Base-by-base conservation (phyloP, 2,797 vertebrate genomes). In the Peromyscus melanophrys region DNA sequence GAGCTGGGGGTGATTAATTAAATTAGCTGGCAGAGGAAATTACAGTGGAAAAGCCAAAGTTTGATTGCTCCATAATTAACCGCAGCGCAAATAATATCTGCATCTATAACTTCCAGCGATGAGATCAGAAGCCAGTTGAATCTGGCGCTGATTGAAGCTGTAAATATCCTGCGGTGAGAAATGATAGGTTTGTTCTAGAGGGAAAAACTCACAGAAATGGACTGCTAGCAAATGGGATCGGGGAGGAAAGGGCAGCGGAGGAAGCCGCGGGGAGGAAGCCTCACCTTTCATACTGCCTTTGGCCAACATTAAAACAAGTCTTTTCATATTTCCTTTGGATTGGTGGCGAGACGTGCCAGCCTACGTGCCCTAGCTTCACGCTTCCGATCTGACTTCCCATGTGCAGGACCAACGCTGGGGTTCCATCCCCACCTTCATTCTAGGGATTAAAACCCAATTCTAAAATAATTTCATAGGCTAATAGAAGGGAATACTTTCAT, bases 21-120 rank as follows among this genome's bases (percentile, higher is more conserved):
- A 99, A 99, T 99, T 99, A 99, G 99, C 99, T 99, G 98, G 99
- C 98, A 99, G 98, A 99, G 99, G 99, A 99, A 99, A 99, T 99
- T 99, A 99, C 98, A 99, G 98, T 98, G 98, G 98, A 99, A 99
- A 99, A 99, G 99, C 99, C 99, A 99, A 99, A 99, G 99, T 99
- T 99, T 99, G 99, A 99, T 99, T 99, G 99, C 99, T 99, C 98
- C 98, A 98, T 99, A 99, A 99, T 99, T 99, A 99, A 99, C 98
- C 98, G 97, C 98, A 98, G 98, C 98, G 98, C 98, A 99, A 99
- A 99, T 99, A 99, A 99, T 99, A 99, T 99, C 98, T 99, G 98
- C 98, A 98, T 99, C 98, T 98, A 98, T 98, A 99, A 99, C 99
- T 99, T 99, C 97, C 98, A 99, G 99, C 97, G 59, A 98, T 98